Percentiles rank a stretch among this genome's conserved stretches.
These are phyloP conservation scores for Itoplectis maculator DNA, from an alignment of 2,888 invertebrate genomes.

Conservation along the genomic window DNA sequence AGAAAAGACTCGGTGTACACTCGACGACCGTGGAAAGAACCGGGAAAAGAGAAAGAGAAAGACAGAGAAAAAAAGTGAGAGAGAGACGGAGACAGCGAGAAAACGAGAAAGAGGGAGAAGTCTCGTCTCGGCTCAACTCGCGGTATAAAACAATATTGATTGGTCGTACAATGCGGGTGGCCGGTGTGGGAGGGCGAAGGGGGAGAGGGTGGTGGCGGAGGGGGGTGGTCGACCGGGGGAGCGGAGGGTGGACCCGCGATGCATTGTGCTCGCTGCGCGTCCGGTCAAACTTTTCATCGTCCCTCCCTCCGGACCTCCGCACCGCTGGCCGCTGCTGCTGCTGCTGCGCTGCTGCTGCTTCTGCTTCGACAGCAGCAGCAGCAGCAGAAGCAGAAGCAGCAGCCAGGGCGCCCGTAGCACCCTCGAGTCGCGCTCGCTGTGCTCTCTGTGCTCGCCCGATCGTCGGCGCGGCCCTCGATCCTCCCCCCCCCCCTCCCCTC, in stretches of 20 bases:
- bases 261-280: constrained; percentile 79
- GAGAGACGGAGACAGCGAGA: constrained; percentile 46
- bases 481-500: too few species aligned
- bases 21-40: not conserved
- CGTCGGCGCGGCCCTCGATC: constrained; percentile 59
- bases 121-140: constrained; percentile 75
- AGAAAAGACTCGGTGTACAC: not conserved
- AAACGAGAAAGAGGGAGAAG: constrained; percentile 40
- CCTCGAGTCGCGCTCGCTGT: constrained; percentile 54
- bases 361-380: constrained; percentile 1
- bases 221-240: constrained; percentile 77
- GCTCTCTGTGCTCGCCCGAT: constrained; percentile 45
- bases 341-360: too few species aligned
- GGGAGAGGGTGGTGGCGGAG: constrained; percentile 73
- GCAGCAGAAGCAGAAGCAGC: not conserved
- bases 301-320: constrained; percentile 54
- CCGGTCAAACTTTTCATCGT: constrained; percentile 79
- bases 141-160: constrained; percentile 83
- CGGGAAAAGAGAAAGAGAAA: too few species aligned
- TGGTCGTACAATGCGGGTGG: constrained; percentile 81
- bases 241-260: constrained; percentile 76
- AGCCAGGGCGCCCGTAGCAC: constrained; percentile 22
- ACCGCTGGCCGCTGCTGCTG: too few species aligned
- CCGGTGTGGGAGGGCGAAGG: constrained; percentile 78
- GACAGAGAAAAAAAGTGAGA: constrained; percentile 45